phyloP scores from a whole-genome alignment of 2,888 invertebrate genomes.

The Euzetes globulus region DNA sequence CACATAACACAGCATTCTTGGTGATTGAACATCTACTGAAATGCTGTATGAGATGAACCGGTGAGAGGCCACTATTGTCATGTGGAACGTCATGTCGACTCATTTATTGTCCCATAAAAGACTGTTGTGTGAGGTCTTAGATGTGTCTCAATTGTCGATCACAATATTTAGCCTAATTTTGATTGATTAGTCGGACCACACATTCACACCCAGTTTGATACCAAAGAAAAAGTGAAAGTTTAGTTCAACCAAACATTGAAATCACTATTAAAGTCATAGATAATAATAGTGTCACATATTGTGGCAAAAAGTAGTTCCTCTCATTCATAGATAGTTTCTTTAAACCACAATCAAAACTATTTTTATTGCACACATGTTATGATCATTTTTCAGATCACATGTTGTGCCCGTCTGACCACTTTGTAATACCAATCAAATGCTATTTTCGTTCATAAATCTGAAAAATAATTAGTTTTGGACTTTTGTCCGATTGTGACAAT shows the following conservation, averaged over 20 bases:
- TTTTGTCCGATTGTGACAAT: neutral
- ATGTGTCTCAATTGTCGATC: slow-evolving; percentile 30
- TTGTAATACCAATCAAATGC: too few species aligned
- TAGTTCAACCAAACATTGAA: slow-evolving; percentile 1
- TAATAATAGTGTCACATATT: slow-evolving; percentile 17
- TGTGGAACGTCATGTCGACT: slow-evolving; percentile 16
- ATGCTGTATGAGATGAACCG: neutral
- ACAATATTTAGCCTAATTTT: slow-evolving; percentile 34
- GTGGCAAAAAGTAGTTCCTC: neutral
- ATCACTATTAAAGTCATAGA: slow-evolving; percentile 16
- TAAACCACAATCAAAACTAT: neutral
- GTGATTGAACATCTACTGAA: slow-evolving; percentile 6
- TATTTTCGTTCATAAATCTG: too few species aligned
- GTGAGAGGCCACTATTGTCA: slow-evolving; percentile 15
- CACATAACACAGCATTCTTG: slow-evolving; percentile 13
- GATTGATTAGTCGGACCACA: slow-evolving; percentile 34
- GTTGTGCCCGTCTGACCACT: too few species aligned
- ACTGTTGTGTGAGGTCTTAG: slow-evolving; percentile 22
- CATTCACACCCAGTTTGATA: neutral
- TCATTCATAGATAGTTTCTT: neutral
- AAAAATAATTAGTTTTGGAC: too few species aligned
- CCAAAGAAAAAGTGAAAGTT: slow-evolving; percentile 16
- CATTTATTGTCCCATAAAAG: slow-evolving; percentile 21
- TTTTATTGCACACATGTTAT: too few species aligned
- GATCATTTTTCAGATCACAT: too few species aligned